These are phyloP conservation scores for Diarsia dahlii DNA, from an alignment of 2,888 invertebrate genomes.

Conservation along the genomic window DNA sequence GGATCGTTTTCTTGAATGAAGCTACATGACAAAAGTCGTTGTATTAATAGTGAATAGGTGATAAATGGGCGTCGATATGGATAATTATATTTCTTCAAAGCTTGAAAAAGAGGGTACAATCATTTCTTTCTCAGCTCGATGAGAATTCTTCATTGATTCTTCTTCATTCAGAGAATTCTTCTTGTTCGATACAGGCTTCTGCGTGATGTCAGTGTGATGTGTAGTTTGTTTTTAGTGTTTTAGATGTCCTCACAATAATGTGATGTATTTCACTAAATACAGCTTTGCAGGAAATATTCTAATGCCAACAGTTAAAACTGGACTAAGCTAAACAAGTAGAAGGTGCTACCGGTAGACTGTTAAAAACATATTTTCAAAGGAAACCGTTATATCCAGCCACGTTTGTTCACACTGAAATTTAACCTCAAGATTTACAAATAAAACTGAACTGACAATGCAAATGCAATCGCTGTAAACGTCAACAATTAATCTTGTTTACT, in stretches of 20 bases:
- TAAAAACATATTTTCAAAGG: neutral
- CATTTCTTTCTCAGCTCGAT: too few relatives aligned
- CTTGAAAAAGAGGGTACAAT: neutral
- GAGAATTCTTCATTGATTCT: too few relatives aligned
- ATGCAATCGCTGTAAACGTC: neutral
- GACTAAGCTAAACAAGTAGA: neutral
- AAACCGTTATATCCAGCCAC: neutral
- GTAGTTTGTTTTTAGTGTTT: neutral
- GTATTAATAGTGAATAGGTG: neutral
- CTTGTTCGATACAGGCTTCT: neutral
- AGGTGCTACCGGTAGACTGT: neutral
- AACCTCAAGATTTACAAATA: neutral
- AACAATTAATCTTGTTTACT: constrained; percentile 8
- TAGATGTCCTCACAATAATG: neutral
- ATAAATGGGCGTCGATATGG: neutral
- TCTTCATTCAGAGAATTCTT: too few relatives aligned
- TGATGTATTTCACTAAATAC: neutral
- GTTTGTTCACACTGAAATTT: neutral
- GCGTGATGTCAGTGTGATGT: neutral
- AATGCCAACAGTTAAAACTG: neutral
- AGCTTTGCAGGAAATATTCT: neutral
- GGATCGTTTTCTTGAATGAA: neutral
- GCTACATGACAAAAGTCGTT: neutral
- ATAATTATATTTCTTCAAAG: neutral
- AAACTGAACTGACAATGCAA: neutral